These are phyloP conservation scores for Rhagoletis zephyria DNA, from an alignment of 1,140 invertebrate species.

Conservation along the genomic window DNA sequence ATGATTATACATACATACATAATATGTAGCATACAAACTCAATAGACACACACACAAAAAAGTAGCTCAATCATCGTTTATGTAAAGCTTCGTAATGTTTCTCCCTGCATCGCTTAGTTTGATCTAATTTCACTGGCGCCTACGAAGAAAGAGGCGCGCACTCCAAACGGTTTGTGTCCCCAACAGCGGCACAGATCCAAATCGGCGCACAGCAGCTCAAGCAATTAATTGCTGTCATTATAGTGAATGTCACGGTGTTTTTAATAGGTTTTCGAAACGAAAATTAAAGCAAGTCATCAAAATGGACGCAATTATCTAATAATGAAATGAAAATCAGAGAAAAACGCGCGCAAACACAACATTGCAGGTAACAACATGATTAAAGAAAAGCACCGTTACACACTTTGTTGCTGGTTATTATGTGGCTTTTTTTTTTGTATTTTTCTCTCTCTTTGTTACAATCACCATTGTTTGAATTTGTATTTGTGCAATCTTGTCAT, in stretches of 20 bases:
- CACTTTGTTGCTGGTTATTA: slow-evolving; percentile 16
- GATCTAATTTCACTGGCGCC: slow-evolving; percentile 2
- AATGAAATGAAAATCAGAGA: slow-evolving; percentile 31
- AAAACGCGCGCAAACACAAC: not conserved
- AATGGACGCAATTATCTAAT: slow-evolving; percentile 37
- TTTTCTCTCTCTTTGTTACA: not conserved
- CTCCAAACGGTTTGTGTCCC: not conserved
- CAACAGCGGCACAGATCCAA: not conserved
- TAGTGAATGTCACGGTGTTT: slow-evolving; percentile 8
- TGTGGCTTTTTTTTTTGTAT: not conserved
- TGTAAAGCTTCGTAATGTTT: not conserved
- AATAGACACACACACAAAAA: not conserved
- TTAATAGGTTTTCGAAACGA: slow-evolving; percentile 31
- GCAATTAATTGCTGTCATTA: slow-evolving; percentile 17
- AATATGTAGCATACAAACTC: not conserved
- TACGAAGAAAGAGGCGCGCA: not conserved
- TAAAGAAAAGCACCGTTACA: not conserved
- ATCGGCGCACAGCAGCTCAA: not conserved
- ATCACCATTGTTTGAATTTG: slow-evolving; percentile 4
- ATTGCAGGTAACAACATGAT: not conserved
- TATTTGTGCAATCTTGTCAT: slow-evolving; percentile 1
- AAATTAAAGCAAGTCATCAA: slow-evolving; percentile 5
- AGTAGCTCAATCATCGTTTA: not conserved
- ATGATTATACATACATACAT: too few relatives aligned
- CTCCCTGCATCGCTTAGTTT: not conserved